Conservation (phyloP, 2,113 vertebrate genomes). For the Chloropsis cyanopogon region DNA sequence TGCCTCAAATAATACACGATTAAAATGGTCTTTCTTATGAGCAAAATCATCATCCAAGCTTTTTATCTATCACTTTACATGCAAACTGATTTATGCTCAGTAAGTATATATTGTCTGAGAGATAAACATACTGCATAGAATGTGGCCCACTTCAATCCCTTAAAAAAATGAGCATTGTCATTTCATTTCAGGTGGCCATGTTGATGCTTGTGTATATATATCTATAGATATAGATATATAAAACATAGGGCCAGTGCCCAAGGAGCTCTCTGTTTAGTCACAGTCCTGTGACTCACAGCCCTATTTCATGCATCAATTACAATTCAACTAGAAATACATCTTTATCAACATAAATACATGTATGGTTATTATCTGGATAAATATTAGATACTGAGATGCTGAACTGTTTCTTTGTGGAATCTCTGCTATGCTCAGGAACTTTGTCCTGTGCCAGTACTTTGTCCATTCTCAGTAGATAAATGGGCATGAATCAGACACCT, state of each 20-base stretch:
- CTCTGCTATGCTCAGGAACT: neutral
- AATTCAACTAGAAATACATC: neutral
- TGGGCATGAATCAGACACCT: neutral
- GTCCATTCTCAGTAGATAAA: neutral
- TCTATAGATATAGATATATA: neutral
- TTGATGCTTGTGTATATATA: neutral
- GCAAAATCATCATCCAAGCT: neutral
- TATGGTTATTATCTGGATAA: neutral
- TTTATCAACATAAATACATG: neutral
- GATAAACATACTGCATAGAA: neutral
- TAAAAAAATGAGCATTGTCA: neutral
- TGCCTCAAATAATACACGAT: neutral
- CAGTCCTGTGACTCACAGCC: neutral
- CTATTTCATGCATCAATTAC: neutral
- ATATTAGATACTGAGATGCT: neutral
- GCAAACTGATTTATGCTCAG: neutral
- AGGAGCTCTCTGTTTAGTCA: neutral
- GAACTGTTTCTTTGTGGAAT: neutral
- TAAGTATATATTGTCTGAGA: neutral
- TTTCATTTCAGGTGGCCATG: neutral
- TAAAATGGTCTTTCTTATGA: neutral
- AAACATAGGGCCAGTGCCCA: neutral
- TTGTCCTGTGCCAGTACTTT: neutral
- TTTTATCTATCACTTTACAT: neutral
- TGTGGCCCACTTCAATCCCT: fast-evolving